These are phyloP conservation scores for Azemiops feae DNA, from an alignment of 2,113 vertebrate genomes.

Conservation along the genomic window DNA sequence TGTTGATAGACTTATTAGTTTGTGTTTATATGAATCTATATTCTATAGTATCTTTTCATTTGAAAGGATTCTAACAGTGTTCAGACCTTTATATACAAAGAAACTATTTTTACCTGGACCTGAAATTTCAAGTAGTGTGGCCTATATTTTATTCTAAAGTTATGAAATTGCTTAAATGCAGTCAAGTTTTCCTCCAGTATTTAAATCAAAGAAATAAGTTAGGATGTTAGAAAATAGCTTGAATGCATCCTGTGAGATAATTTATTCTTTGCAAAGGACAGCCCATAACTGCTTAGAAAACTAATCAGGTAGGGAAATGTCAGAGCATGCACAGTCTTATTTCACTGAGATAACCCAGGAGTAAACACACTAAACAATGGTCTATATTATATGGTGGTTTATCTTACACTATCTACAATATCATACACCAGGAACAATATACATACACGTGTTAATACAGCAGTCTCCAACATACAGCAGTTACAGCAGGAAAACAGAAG, in stretches of 20 bases:
- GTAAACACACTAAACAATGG: no score
- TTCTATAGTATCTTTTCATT: background rate
- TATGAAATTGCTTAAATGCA: background rate
- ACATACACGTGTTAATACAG: no score
- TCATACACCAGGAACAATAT: no score
- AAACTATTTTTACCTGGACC: background rate
- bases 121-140: background rate
- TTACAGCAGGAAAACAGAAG: no score
- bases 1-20: background rate
- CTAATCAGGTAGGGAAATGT: background rate
- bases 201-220: background rate
- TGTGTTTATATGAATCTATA: constrained; percentile 11
- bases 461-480: no score
- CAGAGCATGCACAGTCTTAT: no score
- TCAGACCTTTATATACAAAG: background rate
- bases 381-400: no score
- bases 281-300: background rate
- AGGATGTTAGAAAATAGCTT: background rate
- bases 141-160: background rate
- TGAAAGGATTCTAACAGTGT: background rate
- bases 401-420: no score
- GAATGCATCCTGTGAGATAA: background rate
- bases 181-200: background rate
- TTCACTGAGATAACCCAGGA: no score
- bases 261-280: background rate